These are phyloP conservation scores for Oncopodura yosiiana DNA, from an alignment of 1,140 invertebrate species.

Conservation along the genomic window DNA sequence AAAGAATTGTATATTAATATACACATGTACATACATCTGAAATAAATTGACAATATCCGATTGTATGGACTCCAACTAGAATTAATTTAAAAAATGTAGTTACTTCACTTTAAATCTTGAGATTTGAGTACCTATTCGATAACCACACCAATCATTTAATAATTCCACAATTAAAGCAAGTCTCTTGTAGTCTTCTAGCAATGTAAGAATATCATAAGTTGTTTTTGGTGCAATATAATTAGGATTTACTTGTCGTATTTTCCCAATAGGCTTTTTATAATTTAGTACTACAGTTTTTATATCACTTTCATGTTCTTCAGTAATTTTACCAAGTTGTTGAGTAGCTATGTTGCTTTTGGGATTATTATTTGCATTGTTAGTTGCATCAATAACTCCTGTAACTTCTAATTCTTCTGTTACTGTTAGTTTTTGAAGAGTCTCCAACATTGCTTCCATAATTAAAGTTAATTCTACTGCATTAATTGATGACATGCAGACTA, in stretches of 20 bases:
- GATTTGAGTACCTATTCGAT: no score
- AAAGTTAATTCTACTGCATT: conserved; percentile 8
- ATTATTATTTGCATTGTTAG: no score
- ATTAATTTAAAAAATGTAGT: no score
- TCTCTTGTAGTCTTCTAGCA: conserved; percentile 2
- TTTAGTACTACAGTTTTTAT: not conserved
- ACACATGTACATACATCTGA: no score
- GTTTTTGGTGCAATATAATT: not conserved
- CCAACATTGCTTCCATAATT: conserved; percentile 1
- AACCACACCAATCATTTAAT: conserved; percentile 2
- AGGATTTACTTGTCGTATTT: no score
- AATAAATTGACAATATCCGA: conserved; percentile 11
- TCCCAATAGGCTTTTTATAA: no score
- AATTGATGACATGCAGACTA: conserved; percentile 5
- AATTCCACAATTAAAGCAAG: not conserved
- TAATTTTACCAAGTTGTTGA: not conserved
- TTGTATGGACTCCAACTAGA: conserved; percentile 7
- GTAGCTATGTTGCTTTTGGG: not conserved
- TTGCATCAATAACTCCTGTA: no score
- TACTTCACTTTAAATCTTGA: no score
- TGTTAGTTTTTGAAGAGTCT: conserved; percentile 1
- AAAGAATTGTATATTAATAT: no score
- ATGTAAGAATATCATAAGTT: not conserved
- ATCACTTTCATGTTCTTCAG: not conserved
- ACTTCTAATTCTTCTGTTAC: no score